These are phyloP conservation scores for Myotis myotis DNA, from an alignment of 2,797 vertebrate genomes.

Conservation along the genomic window DNA sequence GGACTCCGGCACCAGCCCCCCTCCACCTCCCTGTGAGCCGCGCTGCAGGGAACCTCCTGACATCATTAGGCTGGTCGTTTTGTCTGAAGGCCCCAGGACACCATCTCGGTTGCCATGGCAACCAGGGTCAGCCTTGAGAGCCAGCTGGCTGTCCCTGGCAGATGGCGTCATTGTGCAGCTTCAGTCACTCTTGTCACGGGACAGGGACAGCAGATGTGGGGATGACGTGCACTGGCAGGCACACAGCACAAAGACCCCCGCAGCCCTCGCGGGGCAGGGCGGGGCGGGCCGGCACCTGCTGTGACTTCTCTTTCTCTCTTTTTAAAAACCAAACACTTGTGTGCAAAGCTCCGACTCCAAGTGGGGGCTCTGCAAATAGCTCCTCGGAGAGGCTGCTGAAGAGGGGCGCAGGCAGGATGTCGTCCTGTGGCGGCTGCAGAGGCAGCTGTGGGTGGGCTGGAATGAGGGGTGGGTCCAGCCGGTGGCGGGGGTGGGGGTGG, in stretches of 20 bases:
- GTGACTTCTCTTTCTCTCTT: conserved; percentile 36
- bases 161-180: conserved; percentile 76
- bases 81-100: conserved; percentile 17
- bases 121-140: conserved; percentile 65
- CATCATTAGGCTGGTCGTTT: not conserved
- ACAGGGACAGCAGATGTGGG: conserved; percentile 70
- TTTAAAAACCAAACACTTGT: conserved; percentile 57
- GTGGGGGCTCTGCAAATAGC: conserved; percentile 51
- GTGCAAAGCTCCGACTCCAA: not conserved
- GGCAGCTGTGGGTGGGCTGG: conserved; percentile 63
- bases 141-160: conserved; percentile 67
- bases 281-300: conserved; percentile 59
- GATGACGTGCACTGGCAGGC: not conserved
- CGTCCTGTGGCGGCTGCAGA: not conserved
- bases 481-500: too few relatives aligned
- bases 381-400: not conserved
- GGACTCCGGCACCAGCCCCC: not conserved
- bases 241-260: not conserved
- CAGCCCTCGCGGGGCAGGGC: not conserved
- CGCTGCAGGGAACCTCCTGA: not conserved
- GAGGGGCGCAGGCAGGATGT: conserved; percentile 50
- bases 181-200: conserved; percentile 57
- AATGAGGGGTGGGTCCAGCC: not conserved
- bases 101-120: conserved; percentile 80
- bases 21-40: accelerated